Evolutionary conservation across 2,797 vertebrate species (phyloP).

Genomic region (Falco biarmicus): DNA sequence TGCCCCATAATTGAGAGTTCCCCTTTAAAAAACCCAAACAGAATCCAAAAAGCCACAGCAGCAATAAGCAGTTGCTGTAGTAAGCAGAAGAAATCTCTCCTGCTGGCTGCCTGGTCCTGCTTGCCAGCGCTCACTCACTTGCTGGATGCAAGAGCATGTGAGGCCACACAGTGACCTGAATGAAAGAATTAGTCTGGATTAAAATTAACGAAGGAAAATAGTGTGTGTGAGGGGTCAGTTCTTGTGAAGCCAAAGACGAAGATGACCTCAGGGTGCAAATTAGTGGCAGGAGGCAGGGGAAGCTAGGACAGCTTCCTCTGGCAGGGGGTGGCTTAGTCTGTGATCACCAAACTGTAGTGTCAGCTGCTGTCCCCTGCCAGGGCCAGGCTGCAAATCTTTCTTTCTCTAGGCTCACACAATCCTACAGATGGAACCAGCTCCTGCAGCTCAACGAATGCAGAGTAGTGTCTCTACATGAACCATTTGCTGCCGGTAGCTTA

Average conservation of each 20-base stretch:
- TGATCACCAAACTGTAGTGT: neutral
- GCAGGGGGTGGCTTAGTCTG: neutral
- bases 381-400: neutral
- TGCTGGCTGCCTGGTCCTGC: neutral
- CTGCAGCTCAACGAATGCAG: neutral
- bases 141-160: neutral
- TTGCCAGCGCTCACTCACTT: neutral
- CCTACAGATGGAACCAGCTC: neutral
- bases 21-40: neutral
- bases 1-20: neutral
- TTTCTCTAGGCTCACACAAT: neutral
- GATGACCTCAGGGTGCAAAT: neutral
- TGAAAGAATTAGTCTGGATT: neutral
- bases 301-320: neutral
- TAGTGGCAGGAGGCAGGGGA: neutral
- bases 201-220: neutral
- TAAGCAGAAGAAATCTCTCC: neutral
- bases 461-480: neutral
- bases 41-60: neutral
- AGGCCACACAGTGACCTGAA: neutral
- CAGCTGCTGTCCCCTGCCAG: neutral
- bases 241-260: neutral
- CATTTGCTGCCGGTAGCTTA: neutral
- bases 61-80: neutral
- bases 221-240: neutral